phyloP scores from a whole-genome alignment of 2,113 vertebrate species.

The Pachycephala philippinensis region DNA sequence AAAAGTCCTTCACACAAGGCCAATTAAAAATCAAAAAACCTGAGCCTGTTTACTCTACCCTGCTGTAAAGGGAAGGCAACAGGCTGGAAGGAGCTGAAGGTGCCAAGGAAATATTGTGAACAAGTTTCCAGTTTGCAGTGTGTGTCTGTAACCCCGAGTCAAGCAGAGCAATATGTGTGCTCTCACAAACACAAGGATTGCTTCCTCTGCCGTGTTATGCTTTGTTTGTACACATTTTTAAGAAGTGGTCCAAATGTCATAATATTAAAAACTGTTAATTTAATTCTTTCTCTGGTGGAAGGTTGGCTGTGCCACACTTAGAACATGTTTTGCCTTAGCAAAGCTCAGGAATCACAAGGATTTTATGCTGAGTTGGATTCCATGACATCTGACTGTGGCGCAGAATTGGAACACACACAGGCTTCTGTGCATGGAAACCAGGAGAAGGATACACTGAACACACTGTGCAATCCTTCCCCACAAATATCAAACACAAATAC shows the following conservation, averaged over 20 bases:
- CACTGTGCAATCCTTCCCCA: neutral
- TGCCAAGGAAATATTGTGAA: neutral
- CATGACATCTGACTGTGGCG: neutral
- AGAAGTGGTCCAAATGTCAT: neutral
- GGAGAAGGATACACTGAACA: neutral
- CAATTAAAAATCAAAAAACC: neutral
- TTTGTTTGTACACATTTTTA: neutral
- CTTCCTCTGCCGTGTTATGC: neutral
- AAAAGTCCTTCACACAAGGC: neutral
- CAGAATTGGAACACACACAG: neutral
- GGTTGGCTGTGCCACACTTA: neutral
- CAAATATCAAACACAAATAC: slow-evolving; percentile 1
- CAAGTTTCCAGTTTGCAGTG: neutral
- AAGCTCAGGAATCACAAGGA: neutral
- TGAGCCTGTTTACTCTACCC: neutral
- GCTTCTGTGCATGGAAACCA: neutral
- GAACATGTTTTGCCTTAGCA: neutral
- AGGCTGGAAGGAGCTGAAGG: neutral
- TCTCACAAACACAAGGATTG: neutral
- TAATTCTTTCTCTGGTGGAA: neutral
- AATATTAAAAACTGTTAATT: neutral
- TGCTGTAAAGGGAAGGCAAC: neutral
- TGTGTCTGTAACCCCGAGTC: neutral
- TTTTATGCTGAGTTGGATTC: neutral
- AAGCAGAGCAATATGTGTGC: neutral